These are phyloP conservation scores for Idaea aversata DNA, from an alignment of 2,888 invertebrate species.

Conservation along the genomic window DNA sequence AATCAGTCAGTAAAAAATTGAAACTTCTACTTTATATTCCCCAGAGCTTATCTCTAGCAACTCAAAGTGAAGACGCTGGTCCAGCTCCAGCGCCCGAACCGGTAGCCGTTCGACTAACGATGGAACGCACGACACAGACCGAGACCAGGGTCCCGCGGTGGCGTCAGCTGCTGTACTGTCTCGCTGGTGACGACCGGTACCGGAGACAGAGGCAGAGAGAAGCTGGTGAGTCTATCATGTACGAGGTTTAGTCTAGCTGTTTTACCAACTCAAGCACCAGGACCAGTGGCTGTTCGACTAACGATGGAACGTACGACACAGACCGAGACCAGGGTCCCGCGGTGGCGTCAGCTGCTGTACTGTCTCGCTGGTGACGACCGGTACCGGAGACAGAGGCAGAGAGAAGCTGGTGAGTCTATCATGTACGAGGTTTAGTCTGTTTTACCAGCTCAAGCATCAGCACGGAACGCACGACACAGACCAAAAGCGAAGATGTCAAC, in stretches of 20 bases:
- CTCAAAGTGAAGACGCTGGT: conserved; percentile 45
- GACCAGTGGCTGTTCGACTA: conserved; percentile 66
- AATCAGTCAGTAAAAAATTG: neutral
- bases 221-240: conserved; percentile 67
- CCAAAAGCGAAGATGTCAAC: conserved; percentile 74
- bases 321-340: conserved; percentile 87
- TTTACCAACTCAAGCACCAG: conserved; percentile 22
- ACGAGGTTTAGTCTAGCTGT: too few species aligned
- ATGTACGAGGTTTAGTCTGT: neutral
- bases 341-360: conserved; percentile 89
- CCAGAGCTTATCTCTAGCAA: conserved; percentile 60
- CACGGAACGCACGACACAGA: conserved; percentile 89
- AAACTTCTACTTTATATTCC: conserved; percentile 18
- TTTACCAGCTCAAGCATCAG: conserved; percentile 20
- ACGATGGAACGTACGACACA: conserved; percentile 92
- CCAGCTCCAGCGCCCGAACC: conserved; percentile 27
- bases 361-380: conserved; percentile 89
- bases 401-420: conserved; percentile 81
- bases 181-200: conserved; percentile 88
- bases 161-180: conserved; percentile 89
- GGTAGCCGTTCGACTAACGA: conserved; percentile 80
- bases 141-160: conserved; percentile 87
- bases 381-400: conserved; percentile 85
- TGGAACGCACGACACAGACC: conserved; percentile 92
- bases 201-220: conserved; percentile 86